Evolutionary conservation across 2,888 invertebrate genomes (phyloP).

Genomic region (Exephanes ischioxanthus): DNA sequence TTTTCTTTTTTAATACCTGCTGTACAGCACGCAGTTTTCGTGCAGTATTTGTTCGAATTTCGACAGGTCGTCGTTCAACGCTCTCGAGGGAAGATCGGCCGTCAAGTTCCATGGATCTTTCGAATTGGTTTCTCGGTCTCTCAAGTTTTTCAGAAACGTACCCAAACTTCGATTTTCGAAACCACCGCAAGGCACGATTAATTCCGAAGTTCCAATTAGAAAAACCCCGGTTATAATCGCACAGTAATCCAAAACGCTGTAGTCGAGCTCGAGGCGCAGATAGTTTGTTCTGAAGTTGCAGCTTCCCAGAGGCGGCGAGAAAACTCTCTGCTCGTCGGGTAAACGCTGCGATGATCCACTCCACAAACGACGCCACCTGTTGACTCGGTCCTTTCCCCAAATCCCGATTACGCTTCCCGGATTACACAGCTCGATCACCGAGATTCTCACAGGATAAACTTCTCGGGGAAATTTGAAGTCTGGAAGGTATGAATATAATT

Average conservation of each 20-base stretch:
- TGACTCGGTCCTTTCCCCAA: constrained; percentile 88
- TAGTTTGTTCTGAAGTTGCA: constrained; percentile 85
- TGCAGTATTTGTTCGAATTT: constrained; percentile 78
- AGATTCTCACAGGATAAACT: constrained; percentile 90
- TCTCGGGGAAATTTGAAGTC: constrained; percentile 89
- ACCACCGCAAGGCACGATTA: constrained; percentile 77
- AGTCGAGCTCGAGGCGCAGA: constrained; percentile 94
- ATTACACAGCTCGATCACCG: constrained; percentile 94
- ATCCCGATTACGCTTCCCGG: constrained; percentile 93
- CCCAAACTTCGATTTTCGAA: constrained; percentile 78
- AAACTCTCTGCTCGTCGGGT: constrained; percentile 89
- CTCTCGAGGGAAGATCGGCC: constrained; percentile 77
- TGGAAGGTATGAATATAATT: constrained; percentile 72
- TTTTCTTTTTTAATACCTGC: constrained; percentile 75
- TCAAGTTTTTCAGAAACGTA: constrained; percentile 77
- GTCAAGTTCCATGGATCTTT: constrained; percentile 81
- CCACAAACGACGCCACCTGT: constrained; percentile 91
- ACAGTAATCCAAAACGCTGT: constrained; percentile 92
- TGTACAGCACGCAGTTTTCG: constrained; percentile 80
- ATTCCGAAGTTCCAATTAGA: constrained; percentile 89
- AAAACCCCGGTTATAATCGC: constrained; percentile 95
- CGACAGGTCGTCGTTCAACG: constrained; percentile 77
- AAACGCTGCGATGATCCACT: constrained; percentile 89
- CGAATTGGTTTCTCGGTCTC: constrained; percentile 70
- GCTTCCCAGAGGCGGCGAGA: constrained; percentile 88